Percentiles rank a stretch among this genome's conserved stretches.
phyloP scores from a whole-genome alignment of 2,888 invertebrate genomes.

The Sphecodes monilicornis region DNA sequence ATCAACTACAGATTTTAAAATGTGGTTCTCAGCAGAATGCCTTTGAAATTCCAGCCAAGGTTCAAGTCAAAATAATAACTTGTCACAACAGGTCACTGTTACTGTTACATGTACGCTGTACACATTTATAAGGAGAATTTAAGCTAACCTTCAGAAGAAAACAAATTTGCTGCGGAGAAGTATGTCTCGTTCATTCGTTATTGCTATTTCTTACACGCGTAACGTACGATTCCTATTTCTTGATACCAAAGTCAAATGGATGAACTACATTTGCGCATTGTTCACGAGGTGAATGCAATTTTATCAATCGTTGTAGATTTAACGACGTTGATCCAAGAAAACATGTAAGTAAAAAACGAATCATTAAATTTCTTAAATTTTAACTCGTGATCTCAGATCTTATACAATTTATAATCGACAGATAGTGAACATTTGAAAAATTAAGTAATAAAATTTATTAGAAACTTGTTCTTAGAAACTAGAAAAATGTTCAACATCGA shows the following conservation, averaged over 20 bases:
- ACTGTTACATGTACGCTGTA: not conserved
- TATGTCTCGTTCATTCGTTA: not conserved
- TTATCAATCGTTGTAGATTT: not conserved
- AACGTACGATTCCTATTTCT: not conserved
- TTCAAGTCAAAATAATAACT: not conserved
- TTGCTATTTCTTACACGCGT: not conserved
- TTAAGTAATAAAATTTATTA: no score
- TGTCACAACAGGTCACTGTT: not conserved
- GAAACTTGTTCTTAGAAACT: no score
- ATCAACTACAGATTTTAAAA: no score
- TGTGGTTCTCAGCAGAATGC: not conserved
- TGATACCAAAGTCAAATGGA: constrained; percentile 17
- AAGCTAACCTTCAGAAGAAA: constrained; percentile 40
- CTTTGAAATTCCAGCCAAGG: not conserved
- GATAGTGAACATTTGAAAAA: no score
- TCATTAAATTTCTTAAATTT: not conserved
- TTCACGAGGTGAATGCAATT: constrained; percentile 1
- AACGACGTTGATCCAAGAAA: not conserved
- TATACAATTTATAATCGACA: no score
- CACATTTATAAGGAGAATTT: constrained; percentile 11
- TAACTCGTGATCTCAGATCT: no score
- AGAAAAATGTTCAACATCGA: no score
- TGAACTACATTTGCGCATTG: not conserved
- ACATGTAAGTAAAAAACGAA: constrained; percentile 21
- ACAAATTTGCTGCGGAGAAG: constrained; percentile 13